Evolutionary conservation across 2,888 invertebrate genomes (phyloP), one percentile per base, ranked within the genome.

Genomic region (Lasioglossum figueresi): DNA sequence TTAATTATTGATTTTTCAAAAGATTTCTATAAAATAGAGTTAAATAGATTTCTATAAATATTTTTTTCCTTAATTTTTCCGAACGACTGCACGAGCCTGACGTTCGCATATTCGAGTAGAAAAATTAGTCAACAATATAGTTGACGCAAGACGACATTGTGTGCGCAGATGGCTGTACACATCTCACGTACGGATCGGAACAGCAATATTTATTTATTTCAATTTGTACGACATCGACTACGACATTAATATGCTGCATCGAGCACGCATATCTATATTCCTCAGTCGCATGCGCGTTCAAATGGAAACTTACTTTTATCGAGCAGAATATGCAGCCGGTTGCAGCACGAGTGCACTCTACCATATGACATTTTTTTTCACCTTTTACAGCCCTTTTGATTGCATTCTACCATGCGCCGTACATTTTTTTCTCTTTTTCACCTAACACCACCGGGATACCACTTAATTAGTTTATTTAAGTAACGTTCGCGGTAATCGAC

Each of bases 251-350:
- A 72, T 63, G 31, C 16, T n/a, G 59, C 45, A 56, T 37, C 52
- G 14, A 63, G 63, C 34, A 52, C 19, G 37, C 52, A 37, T 12
- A 52, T 27, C 37, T 70, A 31, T 48, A n/a, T 70, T 23, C 37
- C 14, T 37, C 6, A 40, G 34, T 37, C 59, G 63, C 59, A 63
- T 72, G 78, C 71, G 78, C 63, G 45, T 66, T 63, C 63, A 40
- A 73, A 73, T n/a, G 40, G 63, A 40, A 73, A 66, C 70, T 73
- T 31, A 37, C 52, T 79, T 79, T 73, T 73, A 73, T 82, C 66
- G 31, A 68, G 52, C 73, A 66, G 48, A 73, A 66, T 40, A 63
- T 56, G 48, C 31, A 43, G 72, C 40, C 31, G 48, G 72, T 31
- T 72, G 27, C 71, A 48, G 27, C 52, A 34, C 52, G 34, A 43